phyloP scores from a whole-genome alignment of 2,113 vertebrate genomes.

The Apistogramma diplotaenia region DNA sequence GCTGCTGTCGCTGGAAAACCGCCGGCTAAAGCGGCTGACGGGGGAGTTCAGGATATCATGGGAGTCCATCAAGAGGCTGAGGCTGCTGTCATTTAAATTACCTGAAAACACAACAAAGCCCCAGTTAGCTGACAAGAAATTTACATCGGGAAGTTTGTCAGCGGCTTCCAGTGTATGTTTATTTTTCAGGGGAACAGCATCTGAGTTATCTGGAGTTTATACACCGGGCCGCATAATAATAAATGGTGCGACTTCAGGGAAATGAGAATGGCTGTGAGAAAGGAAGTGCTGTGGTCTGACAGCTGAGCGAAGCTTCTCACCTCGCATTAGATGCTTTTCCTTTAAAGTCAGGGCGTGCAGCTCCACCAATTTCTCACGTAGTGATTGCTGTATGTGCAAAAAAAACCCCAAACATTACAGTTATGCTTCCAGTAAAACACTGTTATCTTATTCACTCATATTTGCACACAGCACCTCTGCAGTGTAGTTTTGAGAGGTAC shows the following conservation, averaged over 20 bases:
- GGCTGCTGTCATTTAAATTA: slow-evolving; percentile 59
- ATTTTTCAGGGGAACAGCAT: slow-evolving; percentile 46
- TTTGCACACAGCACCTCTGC: not conserved
- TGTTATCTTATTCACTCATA: not conserved
- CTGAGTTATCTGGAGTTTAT: not conserved
- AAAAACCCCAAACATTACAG: not conserved
- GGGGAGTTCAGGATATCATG: slow-evolving; percentile 45
- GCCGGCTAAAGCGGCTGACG: slow-evolving; percentile 35
- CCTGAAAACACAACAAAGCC: slow-evolving; percentile 68
- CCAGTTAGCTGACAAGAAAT: not conserved
- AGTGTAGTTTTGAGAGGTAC: not conserved
- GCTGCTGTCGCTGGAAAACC: slow-evolving; percentile 89
- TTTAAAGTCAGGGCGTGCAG: slow-evolving; percentile 80
- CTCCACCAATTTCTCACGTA: slow-evolving; percentile 85
- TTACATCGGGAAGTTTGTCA: slow-evolving; percentile 26
- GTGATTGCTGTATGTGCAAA: slow-evolving; percentile 77
- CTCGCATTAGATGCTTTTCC: slow-evolving; percentile 84
- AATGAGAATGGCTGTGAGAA: slow-evolving; percentile 17
- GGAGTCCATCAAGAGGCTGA: slow-evolving; percentile 60
- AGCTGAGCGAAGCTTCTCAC: slow-evolving; percentile 75
- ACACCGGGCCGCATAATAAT: not conserved
- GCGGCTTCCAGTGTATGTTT: not conserved
- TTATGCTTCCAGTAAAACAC: not conserved
- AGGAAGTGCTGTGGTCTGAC: slow-evolving; percentile 66
- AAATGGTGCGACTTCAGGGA: not conserved